Conservation (phyloP, 2,113 vertebrate species). For the Rhynchopsitta pachyrhyncha region DNA sequence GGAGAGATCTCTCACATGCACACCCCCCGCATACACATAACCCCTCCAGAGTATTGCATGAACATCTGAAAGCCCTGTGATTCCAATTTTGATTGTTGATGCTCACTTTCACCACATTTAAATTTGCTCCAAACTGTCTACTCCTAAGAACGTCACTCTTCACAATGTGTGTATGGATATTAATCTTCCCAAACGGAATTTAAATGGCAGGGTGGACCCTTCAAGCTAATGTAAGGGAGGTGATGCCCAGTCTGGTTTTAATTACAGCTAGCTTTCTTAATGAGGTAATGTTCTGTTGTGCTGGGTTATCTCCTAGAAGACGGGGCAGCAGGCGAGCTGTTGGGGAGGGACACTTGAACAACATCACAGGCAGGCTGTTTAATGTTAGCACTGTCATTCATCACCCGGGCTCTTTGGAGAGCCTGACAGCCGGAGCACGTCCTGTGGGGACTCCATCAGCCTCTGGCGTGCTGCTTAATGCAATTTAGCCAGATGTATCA, state of each 20-base stretch:
- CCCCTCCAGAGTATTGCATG: not conserved
- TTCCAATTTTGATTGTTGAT: not conserved
- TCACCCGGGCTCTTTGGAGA: slow-evolving; percentile 46
- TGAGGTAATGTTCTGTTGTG: slow-evolving; percentile 68
- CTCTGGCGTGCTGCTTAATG: slow-evolving; percentile 45
- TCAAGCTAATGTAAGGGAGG: not conserved
- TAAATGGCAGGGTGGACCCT: slow-evolving; percentile 23
- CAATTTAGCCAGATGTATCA: slow-evolving; percentile 62
- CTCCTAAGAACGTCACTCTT: not conserved
- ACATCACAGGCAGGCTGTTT: slow-evolving; percentile 61
- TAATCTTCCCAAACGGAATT: slow-evolving; percentile 39
- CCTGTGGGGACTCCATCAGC: slow-evolving; percentile 48
- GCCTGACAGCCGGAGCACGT: slow-evolving; percentile 60
- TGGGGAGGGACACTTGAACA: slow-evolving; percentile 61
- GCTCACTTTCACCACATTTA: not conserved
- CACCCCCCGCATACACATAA: not conserved
- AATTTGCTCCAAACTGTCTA: not conserved
- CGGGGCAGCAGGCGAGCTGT: slow-evolving; percentile 60
- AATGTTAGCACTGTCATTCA: slow-evolving; percentile 67
- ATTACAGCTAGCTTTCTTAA: slow-evolving; percentile 70
- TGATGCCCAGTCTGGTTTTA: slow-evolving; percentile 60
- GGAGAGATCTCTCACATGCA: not conserved
- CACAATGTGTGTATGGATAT: not conserved
- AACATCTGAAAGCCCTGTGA: not conserved
- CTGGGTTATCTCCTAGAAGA: slow-evolving; percentile 66